phyloP scores from a whole-genome alignment of 2,888 invertebrate species.

The Drosophila barbarae region DNA sequence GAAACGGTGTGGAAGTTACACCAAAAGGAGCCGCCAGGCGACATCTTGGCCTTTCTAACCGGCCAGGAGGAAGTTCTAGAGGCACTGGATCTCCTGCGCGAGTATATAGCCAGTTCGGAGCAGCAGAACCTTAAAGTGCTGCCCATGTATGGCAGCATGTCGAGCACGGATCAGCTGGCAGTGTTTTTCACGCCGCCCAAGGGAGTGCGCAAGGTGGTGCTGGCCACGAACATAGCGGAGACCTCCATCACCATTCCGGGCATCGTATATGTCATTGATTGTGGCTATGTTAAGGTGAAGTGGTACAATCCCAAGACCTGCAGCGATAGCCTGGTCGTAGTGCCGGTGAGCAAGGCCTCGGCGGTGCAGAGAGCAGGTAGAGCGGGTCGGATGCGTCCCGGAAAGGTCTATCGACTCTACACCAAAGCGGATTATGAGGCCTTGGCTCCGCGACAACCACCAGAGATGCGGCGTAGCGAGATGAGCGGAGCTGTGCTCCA shows the following conservation, averaged over 20 bases:
- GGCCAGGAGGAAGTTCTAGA: conserved; percentile 96
- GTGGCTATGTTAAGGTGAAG: conserved; percentile 96
- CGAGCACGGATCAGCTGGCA: conserved; percentile 88
- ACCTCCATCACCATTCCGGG: conserved; percentile 97
- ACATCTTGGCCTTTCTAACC: conserved; percentile 94
- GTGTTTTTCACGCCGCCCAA: conserved; percentile 88
- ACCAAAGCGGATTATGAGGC: conserved; percentile 88
- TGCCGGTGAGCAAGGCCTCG: conserved; percentile 92
- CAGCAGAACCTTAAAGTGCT: conserved; percentile 83
- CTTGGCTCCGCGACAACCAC: conserved; percentile 87
- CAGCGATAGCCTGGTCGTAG: conserved; percentile 90
- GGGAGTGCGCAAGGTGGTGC: conserved; percentile 91
- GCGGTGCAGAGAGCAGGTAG: conserved; percentile 96
- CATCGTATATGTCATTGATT: conserved; percentile 95
- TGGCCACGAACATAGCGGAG: conserved; percentile 98
- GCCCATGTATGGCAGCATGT: conserved; percentile 96
- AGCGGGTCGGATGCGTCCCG: conserved; percentile 90
- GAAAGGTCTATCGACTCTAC: conserved; percentile 92
- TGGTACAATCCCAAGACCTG: conserved; percentile 92
- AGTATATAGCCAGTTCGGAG: conserved; percentile 81
- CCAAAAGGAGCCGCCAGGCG: conserved; percentile 88
- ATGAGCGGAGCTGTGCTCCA: conserved; percentile 91
- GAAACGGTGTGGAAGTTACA: conserved; percentile 95
- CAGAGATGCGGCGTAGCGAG: conserved; percentile 95
- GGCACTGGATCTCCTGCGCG: conserved; percentile 84